phyloP scores from a whole-genome alignment of 2,113 vertebrate genomes.

The Pristiophorus japonicus region DNA sequence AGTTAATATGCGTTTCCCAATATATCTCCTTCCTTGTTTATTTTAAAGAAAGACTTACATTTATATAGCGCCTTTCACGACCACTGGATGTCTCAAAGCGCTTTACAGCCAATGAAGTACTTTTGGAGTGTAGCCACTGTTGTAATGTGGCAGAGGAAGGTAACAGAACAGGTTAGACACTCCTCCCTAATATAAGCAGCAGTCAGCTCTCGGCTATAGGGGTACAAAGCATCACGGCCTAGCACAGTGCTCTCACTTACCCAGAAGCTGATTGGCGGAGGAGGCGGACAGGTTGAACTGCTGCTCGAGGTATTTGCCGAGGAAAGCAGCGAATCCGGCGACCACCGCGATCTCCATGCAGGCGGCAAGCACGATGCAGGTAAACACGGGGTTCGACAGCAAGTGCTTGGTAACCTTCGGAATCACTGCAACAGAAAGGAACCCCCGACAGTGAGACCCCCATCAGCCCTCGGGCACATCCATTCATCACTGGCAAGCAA shows the following conservation, averaged over 20 bases:
- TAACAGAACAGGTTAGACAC: neutral
- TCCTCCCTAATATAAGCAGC: too few species aligned
- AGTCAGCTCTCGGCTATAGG: too few species aligned
- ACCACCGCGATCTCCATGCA: conserved; percentile 98
- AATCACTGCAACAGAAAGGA: conserved; percentile 68
- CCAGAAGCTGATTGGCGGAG: conserved; percentile 91
- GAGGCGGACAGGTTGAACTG: conserved; percentile 96
- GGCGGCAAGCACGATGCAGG: conserved; percentile 88
- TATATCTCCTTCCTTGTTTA: too few species aligned
- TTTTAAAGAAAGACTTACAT: too few species aligned
- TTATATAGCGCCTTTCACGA: too few species aligned
- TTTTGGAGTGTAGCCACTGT: too few species aligned
- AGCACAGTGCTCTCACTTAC: conserved; percentile 50
- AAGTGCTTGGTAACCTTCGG: conserved; percentile 92
- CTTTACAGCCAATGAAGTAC: too few species aligned
- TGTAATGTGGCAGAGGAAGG: neutral
- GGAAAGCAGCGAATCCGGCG: conserved; percentile 87
- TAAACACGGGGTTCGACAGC: conserved; percentile 94
- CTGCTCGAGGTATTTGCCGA: conserved; percentile 96
- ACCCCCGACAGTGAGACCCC: neutral
- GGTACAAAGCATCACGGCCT: too few species aligned
- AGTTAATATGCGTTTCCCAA: too few species aligned
- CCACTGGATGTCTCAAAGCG: too few species aligned
- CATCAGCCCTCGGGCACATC: neutral
- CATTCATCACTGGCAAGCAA: too few species aligned